Base-by-base conservation (phyloP, 2,888 invertebrate species). In the Leptopterna dolabrata region DNA sequence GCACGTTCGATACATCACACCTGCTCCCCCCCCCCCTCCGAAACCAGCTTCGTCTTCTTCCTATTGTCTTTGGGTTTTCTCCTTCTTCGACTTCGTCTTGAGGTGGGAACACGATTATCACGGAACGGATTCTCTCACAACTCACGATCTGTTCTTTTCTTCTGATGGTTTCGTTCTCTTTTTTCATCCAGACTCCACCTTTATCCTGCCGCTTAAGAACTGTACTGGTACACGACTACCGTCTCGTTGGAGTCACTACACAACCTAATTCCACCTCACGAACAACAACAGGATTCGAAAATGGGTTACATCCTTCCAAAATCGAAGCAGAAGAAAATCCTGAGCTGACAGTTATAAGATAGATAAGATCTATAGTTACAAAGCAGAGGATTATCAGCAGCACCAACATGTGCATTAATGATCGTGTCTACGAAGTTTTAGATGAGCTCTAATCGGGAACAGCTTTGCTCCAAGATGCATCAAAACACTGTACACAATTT, bases 91-190 rank as follows among this genome's bases (percentile, higher is more conserved):
- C 76, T 76, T 45, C 41, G 45, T 43, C 27, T 45, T 78, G 45
- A 78, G 78, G 78, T 78, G 78, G 78, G 78, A 78, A 78, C 45
- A 45, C 78, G 78, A 78, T 78, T 78, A 78, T 78, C 78, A 78
- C 78, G 45, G 78, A 78, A 43, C 78, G 78, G 41, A 78, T 78
- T 78, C 78, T 78, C 78, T 78, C 78, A 78, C 78, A 41, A 45
- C 45, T 78, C 78, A 45, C 27, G 43, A 45, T 78, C 45, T 78
- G 36, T 78, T 78, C 41, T 73, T 73, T 41, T 73, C n/a, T 29
- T 73, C 36, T 36, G 16, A 30, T 14, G 16, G 16, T 30, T 30
- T 73, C 19, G 9, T 73, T 19, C 36, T 73, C 36, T 63, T 24
- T 24, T 9, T 13, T 13, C 16, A 7, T 24, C 24, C 63, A 11